These are phyloP conservation scores for Stenchaetothrips biformis DNA, from an alignment of 2,888 invertebrate species.

Conservation along the genomic window DNA sequence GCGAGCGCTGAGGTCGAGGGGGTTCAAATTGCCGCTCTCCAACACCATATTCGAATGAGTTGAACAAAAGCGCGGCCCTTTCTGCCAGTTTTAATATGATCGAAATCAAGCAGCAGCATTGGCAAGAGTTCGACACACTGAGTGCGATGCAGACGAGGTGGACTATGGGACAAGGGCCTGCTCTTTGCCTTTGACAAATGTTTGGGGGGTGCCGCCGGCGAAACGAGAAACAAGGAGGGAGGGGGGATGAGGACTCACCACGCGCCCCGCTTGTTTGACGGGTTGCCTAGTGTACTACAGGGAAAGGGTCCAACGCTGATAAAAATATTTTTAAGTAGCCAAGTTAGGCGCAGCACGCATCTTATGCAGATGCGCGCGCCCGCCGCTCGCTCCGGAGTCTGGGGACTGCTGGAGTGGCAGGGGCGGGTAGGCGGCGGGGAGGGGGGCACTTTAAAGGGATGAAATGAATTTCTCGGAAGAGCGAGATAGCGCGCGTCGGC, in stretches of 20 bases:
- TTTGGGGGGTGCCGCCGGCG: background rate
- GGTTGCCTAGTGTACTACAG: too few relatives aligned
- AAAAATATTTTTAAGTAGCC: constrained; percentile 17
- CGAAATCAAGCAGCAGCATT: background rate
- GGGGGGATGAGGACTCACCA: background rate
- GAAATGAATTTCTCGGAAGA: background rate
- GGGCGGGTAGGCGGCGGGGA: background rate
- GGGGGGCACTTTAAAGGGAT: constrained; percentile 1
- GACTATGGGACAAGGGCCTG: too few relatives aligned
- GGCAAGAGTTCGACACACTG: too few relatives aligned
- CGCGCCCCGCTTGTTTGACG: background rate
- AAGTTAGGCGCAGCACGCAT: constrained; percentile 20
- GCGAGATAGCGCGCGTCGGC: constrained; percentile 5
- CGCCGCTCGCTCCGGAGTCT: too few relatives aligned
- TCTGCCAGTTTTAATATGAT: too few relatives aligned
- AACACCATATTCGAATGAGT: too few relatives aligned
- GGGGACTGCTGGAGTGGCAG: too few relatives aligned
- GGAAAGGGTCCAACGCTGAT: background rate
- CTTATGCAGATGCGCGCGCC: constrained; percentile 18
- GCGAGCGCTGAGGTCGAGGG: too few relatives aligned
- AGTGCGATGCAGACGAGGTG: too few relatives aligned
- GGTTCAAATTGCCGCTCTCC: too few relatives aligned
- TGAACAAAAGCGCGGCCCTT: too few relatives aligned
- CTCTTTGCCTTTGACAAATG: constrained; percentile 10
- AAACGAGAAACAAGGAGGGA: background rate